A percentile compares a stretch with the other conserved stretches of the same genome.
These are phyloP conservation scores for Eulemur rubriventer DNA, from an alignment of 2,797 vertebrate species.

Conservation along the genomic window DNA sequence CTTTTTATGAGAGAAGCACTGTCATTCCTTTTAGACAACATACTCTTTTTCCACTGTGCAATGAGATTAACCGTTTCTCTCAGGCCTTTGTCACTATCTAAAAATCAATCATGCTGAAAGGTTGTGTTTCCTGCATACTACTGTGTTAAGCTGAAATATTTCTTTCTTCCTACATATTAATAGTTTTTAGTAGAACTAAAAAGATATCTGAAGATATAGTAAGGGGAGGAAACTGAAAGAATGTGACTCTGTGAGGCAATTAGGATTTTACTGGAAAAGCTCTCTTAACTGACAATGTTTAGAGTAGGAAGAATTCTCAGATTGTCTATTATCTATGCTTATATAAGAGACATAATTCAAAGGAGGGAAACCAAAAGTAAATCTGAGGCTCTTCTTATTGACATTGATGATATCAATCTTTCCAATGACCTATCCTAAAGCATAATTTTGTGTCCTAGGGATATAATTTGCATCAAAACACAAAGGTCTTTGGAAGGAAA, in stretches of 20 bases:
- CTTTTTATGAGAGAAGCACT: not conserved
- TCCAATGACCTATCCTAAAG: not conserved
- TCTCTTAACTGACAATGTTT: not conserved
- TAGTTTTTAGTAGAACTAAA: slow-evolving; percentile 5
- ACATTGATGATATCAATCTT: not conserved
- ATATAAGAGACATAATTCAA: not conserved
- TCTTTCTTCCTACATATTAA: not conserved
- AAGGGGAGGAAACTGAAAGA: not conserved
- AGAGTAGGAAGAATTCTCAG: not conserved
- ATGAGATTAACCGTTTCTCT: not conserved
- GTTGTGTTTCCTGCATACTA: not conserved
- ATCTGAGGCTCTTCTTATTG: not conserved
- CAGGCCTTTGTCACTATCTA: not conserved
- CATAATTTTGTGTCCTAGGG: not conserved
- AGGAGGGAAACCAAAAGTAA: not conserved
- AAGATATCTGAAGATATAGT: not conserved
- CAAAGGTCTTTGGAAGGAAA: not conserved
- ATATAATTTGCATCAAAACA: not conserved
- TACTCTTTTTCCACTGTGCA: not conserved
- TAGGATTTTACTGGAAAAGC: not conserved
- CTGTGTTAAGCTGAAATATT: not conserved
- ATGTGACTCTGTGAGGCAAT: not conserved
- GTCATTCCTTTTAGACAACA: not conserved
- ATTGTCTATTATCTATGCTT: not conserved
- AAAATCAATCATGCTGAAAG: not conserved